Evolutionary conservation across 2,113 vertebrate genomes (phyloP).

Genomic region (Podilymbus podiceps): DNA sequence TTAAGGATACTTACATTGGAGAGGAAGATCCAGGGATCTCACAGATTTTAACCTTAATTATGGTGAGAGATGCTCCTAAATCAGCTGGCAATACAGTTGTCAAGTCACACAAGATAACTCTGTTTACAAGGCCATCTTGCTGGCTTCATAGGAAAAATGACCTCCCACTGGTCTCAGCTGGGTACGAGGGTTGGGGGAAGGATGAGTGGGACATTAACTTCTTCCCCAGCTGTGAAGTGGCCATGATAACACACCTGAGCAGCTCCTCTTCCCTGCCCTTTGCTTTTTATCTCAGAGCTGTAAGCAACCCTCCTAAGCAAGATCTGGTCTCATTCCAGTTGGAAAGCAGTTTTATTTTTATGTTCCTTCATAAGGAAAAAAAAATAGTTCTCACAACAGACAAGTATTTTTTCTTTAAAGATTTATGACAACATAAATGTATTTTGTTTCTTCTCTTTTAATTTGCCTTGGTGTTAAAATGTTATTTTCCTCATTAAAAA

Average conservation of each 20-base stretch:
- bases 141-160: neutral
- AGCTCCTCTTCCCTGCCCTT: neutral
- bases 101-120: neutral
- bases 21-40: neutral
- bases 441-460: neutral
- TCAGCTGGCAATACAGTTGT: neutral
- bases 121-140: neutral
- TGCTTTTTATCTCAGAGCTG: neutral
- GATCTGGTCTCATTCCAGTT: neutral
- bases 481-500: conserved; percentile 10
- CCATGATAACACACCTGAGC: neutral
- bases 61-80: neutral
- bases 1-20: neutral
- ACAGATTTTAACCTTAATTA: neutral
- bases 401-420: neutral
- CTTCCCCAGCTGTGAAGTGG: neutral
- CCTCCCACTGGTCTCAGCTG: neutral
- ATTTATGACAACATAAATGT: neutral
- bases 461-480: neutral
- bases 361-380: neutral
- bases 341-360: neutral
- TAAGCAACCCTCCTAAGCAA: neutral
- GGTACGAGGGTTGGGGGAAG: neutral
- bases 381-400: neutral
- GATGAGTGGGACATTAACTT: neutral